phyloP scores from a whole-genome alignment of 2,888 invertebrate genomes.

The Ypsolopha scabrella region DNA sequence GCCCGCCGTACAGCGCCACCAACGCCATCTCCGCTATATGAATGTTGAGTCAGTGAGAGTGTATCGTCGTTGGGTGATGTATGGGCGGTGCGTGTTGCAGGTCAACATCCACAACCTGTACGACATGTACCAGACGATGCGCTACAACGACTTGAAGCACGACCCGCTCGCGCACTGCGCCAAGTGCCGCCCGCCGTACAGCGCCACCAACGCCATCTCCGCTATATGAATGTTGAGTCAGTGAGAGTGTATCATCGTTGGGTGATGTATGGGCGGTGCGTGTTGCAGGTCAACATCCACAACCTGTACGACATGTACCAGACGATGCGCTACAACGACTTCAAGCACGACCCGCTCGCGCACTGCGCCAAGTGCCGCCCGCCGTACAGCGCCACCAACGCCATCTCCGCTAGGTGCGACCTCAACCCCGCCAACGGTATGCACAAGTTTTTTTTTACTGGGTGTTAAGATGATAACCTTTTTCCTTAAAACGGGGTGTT shows the following conservation, averaged over 20 bases:
- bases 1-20: conserved; percentile 79
- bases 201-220: conserved; percentile 79
- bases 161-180: conserved; percentile 76
- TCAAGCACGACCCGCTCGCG: conserved; percentile 74
- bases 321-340: conserved; percentile 79
- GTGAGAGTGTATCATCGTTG: too few relatives aligned
- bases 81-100: too few relatives aligned
- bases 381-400: conserved; percentile 79
- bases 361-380: conserved; percentile 74
- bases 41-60: too few relatives aligned
- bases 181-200: conserved; percentile 75
- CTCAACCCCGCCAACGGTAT: conserved; percentile 76
- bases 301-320: conserved; percentile 70
- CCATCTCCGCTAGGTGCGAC: conserved; percentile 77
- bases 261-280: too few relatives aligned
- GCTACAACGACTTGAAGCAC: conserved; percentile 78
- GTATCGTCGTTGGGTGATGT: too few relatives aligned
- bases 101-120: conserved; percentile 68
- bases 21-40: conserved; percentile 78
- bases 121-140: conserved; percentile 70
- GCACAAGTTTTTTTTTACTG: too few relatives aligned
- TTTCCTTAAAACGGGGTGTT: too few relatives aligned
- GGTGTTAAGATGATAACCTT: too few relatives aligned
- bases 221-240: too few relatives aligned
- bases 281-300: conserved; percentile 55